Evolutionary conservation across 2,797 vertebrate species (phyloP), one percentile per base, ranked within the genome.

Genomic region (Poliocrania exsul): DNA sequence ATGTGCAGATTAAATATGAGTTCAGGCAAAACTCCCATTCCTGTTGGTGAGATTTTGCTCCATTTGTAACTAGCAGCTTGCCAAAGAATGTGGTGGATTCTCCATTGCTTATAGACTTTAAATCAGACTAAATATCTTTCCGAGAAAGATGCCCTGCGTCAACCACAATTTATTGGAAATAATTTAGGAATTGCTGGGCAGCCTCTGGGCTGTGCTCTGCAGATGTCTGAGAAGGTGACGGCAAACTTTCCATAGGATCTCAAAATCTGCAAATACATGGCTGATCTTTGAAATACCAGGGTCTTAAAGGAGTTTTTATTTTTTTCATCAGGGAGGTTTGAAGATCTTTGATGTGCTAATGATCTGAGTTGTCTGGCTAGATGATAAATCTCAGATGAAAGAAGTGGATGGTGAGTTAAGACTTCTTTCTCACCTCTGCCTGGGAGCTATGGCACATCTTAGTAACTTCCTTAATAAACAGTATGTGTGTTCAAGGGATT

Each of bases 311-410:
- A 53, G 31, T 40, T 58, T 88, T 58, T 19, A 65, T 70, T 51
- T 73, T 85, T 90, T 92, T 86, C 10, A 0, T 83, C 44, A 64
- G 65, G 29, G 49, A 58, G 50, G 40, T 86, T 96, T 96, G 60
- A 74, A 74, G 66, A 65, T 49, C 87, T 95, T 95, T 96, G 91
- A 94, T 93, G 88, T 90, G 86, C 49, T 95, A 91, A 93, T 84
- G 88, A 69, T 81, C 40, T 4, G 19, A 89, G 82, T 90, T n/a
- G 8, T 47, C 50, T 83, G 64, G 75, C 46, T 86, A 49, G 79
- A 91, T 94, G 94, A 66, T 87, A 92, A 93, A 95, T 93, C 72
- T 79, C 61, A 81, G 75, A 92, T 81, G 81, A 96, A 93, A 91
- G 86, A 74, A 61, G 26, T 62, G 61, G 54, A 91, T 75, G 88